Base-by-base conservation (phyloP, 2,113 vertebrate genomes). In the Perca flavescens region DNA sequence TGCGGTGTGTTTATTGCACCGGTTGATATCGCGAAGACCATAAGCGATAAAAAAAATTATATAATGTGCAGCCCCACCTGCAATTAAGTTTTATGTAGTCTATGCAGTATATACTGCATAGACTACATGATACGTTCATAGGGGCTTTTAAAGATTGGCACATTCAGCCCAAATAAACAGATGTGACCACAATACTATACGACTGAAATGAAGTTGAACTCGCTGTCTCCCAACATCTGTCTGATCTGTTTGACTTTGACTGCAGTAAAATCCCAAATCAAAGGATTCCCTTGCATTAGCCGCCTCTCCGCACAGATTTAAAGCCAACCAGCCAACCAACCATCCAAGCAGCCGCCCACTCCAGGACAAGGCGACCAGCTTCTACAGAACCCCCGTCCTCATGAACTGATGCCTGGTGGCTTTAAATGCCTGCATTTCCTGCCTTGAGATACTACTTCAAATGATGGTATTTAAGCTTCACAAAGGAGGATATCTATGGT, bases 231-330 rank as follows among this genome's bases (percentile, higher is more conserved):
- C 53, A 85, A 89, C 92, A 91, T 89, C 86, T 89, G 89, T 89
- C 86, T 19, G 72, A 84, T 86, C 74, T 66, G 76, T 56, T 84
- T 74, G 77, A 87, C 76, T 90, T 25, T 66, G 74, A 49, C 69
- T 74, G 82, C 77, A 80, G 84, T 40, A 46, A 84, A 89, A 84
- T 83, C 83, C 68, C 67, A 83, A 92, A 93, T 86, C 80, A 88
- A 69, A 90, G 82, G 89, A 94, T 88, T 89, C 84, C 84, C 83
- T 73, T 71, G 88, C 86, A 85, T 91, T 80, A 90, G 78, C 64
- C 15, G 74, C 73, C 68, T 80, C 79, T 82, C 63, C 1, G 63
- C 75, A 53, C 82, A 85, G 86, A 89, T 82, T 89, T 87, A 84
- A 82, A 88, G 84, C 81, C 70, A 67, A 49, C 78, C 71, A 72